Evolutionary conservation across 2,888 invertebrate species (phyloP), one percentile per base, ranked within the genome.

Genomic region (Lepeophtheirus nordmannii): DNA sequence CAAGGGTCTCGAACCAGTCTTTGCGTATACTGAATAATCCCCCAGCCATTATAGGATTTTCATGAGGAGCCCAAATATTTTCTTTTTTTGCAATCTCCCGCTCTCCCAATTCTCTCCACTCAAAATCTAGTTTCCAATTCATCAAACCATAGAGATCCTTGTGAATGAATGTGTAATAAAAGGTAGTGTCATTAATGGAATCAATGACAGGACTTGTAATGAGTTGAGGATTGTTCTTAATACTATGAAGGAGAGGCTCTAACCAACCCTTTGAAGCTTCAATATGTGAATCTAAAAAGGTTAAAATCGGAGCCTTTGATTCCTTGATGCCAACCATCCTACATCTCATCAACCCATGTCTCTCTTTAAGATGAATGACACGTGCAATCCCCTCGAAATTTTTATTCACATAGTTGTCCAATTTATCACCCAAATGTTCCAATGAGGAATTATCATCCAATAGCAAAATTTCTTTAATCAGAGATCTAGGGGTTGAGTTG

Each of bases 131-230:
- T 23, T 38, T 63, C 63, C 63, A 63, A 56, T 63, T 63, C 63
- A 63, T 63, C 3, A 63, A 53, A 1, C 63, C 63, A 23, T 53
- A 53, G n/a, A 63, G 22, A 56, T 63, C 63, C 38, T 56, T 46
- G 9, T 63, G 12, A 63, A 63, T 63, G 8, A 63, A 63, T 22
- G 20, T 66, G 53, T 66, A 66, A 20, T 41, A 58, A 59, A 66
- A 66, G n/a, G 66, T 66, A 30, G 30, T 66, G 41, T 66, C 66
- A 60, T 66, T 66, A 38, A 66, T 60, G 11, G 58, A 58, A 14
- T 66, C 66, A 60, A 66, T 66, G 40, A 66, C 66, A 20, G 66
- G 66, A 61, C 66, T 63, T 10, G 56, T 56, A 22, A 63, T 63
- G 14, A 60, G 60, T 23, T 66, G n/a, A 5, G 66, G 66, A 23